Evolutionary conservation across 1,140 invertebrate genomes (phyloP).

Genomic region (Saccostrea glomerata): DNA sequence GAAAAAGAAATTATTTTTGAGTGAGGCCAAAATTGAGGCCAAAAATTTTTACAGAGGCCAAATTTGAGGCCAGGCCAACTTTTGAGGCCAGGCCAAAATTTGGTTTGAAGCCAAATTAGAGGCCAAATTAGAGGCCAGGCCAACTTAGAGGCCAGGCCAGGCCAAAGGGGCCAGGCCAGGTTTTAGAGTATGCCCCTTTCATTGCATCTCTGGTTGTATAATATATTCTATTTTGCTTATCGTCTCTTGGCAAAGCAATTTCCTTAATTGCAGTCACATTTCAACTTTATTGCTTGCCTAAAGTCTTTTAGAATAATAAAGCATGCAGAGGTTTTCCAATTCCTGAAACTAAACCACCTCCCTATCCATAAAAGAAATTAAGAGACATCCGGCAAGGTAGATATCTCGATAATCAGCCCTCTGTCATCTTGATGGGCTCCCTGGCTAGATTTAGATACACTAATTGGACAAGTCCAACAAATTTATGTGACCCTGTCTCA

Average conservation of each 20-base stretch:
- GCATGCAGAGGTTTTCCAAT: slow-evolving; percentile 23
- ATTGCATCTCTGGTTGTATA: slow-evolving; percentile 24
- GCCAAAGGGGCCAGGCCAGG: no score
- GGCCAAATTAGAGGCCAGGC: no score
- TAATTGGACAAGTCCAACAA: slow-evolving; percentile 6
- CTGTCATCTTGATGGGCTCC: neutral
- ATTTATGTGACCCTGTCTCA: slow-evolving; percentile 10
- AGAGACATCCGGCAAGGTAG: slow-evolving; percentile 34
- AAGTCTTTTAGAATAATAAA: slow-evolving; percentile 39
- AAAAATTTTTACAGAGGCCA: no score
- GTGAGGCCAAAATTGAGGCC: no score
- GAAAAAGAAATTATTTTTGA: no score
- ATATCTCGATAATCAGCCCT: slow-evolving; percentile 2
- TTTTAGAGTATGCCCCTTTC: no score
- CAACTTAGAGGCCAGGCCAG: no score
- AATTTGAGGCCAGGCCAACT: no score
- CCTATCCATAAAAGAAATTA: slow-evolving; percentile 34
- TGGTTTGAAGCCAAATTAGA: no score
- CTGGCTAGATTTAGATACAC: slow-evolving; percentile 6
- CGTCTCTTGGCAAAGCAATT: slow-evolving; percentile 32
- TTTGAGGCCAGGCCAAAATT: no score
- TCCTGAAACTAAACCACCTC: slow-evolving; percentile 23
- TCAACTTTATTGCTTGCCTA: slow-evolving; percentile 31
- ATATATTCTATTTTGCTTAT: slow-evolving; percentile 37
- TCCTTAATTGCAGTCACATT: slow-evolving; percentile 38